These are phyloP conservation scores for Oscheius onirici DNA, from an alignment of 2,888 invertebrate species.

Conservation along the genomic window DNA sequence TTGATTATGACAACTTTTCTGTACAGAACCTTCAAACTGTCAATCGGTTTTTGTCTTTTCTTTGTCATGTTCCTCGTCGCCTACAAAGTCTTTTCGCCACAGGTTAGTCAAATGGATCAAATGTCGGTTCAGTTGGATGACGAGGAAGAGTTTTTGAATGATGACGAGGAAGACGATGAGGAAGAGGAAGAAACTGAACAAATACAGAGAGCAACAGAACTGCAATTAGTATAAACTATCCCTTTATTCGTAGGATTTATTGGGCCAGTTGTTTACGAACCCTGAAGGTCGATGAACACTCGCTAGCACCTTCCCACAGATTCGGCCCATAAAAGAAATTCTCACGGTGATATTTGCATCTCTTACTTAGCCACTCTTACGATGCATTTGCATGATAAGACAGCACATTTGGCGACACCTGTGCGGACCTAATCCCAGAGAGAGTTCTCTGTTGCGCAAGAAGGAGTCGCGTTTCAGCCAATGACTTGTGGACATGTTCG, in stretches of 20 bases:
- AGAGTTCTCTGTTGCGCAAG: conserved; percentile 12
- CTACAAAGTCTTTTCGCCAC: no score
- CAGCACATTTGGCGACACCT: background rate
- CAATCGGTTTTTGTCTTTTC: no score
- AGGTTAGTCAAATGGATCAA: no score
- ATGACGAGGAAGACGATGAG: background rate
- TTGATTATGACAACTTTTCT: no score
- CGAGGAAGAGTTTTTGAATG: background rate
- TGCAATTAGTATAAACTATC: no score
- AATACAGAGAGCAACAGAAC: background rate
- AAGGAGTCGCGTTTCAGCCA: conserved; percentile 29
- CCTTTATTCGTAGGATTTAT: no score
- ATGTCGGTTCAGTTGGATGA: no score
- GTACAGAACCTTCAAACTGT: no score
- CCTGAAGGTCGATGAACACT: no score
- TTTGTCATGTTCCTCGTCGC: no score
- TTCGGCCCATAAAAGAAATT: background rate
- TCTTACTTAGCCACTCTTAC: background rate
- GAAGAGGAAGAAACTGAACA: background rate
- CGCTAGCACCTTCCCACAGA: background rate
- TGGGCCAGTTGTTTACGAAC: no score
- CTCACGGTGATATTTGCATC: conserved; percentile 10
- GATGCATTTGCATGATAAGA: conserved; percentile 24
- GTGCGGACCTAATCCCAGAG: conserved; percentile 10
- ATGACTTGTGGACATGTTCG: conserved; percentile 13